These are phyloP conservation scores for Panthera tigris DNA, from an alignment of 2,113 vertebrate species.

Conservation along the genomic window DNA sequence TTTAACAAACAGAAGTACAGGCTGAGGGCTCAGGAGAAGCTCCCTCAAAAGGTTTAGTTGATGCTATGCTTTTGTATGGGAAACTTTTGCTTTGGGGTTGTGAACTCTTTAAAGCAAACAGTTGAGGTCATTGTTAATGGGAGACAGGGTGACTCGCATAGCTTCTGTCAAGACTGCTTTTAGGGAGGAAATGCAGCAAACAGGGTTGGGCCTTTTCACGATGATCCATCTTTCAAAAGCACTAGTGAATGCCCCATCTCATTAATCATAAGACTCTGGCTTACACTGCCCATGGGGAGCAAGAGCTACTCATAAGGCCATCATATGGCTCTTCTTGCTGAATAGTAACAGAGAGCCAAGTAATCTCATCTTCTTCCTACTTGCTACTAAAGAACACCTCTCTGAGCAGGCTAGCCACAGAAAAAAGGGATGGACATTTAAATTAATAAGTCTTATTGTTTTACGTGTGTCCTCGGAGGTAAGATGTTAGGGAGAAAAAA, in stretches of 20 bases:
- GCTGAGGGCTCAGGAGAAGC: conserved; percentile 49
- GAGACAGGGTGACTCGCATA: conserved; percentile 62
- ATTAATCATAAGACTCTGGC: conserved; percentile 70
- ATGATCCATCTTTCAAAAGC: conserved; percentile 54
- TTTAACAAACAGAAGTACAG: conserved; percentile 28
- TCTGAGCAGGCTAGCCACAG: neutral
- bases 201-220: conserved; percentile 49
- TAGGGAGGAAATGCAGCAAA: conserved; percentile 56
- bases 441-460: neutral
- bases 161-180: conserved; percentile 67
- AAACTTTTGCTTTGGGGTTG: conserved; percentile 78
- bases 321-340: neutral
- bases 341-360: neutral
- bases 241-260: conserved; percentile 49
- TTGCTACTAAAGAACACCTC: neutral
- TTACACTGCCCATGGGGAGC: conserved; percentile 38
- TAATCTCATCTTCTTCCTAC: neutral
- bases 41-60: conserved; percentile 57
- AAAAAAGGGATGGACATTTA: neutral
- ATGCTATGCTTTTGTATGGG: conserved; percentile 61
- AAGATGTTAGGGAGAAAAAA: neutral
- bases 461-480: neutral
- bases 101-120: conserved; percentile 86
- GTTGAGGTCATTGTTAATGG: conserved; percentile 81
- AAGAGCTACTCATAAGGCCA: neutral